A percentile compares a stretch with the other conserved stretches of the same genome.
These are phyloP conservation scores for Saimiri boliviensis DNA, from an alignment of 2,113 vertebrate species.

Conservation along the genomic window DNA sequence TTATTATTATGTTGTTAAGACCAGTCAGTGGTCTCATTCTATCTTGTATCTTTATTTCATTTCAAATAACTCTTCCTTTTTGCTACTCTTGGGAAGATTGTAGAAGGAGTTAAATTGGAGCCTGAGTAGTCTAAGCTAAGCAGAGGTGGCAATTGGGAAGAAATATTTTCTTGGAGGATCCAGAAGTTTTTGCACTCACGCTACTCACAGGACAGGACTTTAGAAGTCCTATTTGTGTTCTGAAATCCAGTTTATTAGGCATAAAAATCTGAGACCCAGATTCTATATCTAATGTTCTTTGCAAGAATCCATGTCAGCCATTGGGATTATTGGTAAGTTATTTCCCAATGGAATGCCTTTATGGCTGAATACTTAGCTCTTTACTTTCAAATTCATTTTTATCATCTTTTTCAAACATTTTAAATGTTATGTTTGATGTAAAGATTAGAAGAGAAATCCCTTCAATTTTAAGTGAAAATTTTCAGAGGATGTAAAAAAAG, in stretches of 20 bases:
- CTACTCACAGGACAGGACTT: background rate
- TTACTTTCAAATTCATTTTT: constrained; percentile 6
- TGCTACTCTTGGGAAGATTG: background rate
- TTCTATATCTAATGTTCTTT: background rate
- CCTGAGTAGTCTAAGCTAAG: background rate
- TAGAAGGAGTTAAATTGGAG: background rate
- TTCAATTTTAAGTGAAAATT: background rate
- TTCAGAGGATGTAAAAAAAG: background rate
- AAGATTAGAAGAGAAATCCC: background rate
- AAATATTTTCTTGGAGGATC: background rate
- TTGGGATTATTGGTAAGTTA: background rate
- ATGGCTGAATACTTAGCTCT: background rate
- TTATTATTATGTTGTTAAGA: background rate
- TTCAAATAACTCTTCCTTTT: background rate
- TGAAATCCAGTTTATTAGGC: background rate
- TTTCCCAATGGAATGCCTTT: background rate
- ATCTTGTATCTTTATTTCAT: background rate
- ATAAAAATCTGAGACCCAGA: background rate
- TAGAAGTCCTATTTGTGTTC: background rate
- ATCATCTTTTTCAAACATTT: background rate
- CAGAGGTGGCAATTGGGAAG: background rate
- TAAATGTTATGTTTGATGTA: constrained; percentile 29
- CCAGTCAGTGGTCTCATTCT: background rate
- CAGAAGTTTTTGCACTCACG: background rate
- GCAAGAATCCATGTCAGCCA: background rate